These are phyloP conservation scores for Lepisosteus oculatus DNA, from an alignment of 2,113 vertebrate genomes.

Conservation along the genomic window DNA sequence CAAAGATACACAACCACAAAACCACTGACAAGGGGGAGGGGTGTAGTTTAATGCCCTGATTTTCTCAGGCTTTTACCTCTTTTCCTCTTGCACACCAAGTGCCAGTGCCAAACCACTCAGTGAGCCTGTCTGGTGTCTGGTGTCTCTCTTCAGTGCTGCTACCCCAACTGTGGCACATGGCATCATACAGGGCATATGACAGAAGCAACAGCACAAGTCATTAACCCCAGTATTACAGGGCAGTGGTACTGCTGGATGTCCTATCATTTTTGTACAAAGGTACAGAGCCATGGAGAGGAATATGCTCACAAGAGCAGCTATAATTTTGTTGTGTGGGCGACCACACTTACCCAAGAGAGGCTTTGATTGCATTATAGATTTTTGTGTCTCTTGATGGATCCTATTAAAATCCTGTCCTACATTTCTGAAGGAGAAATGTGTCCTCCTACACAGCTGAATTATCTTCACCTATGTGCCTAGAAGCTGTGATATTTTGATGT, in stretches of 20 bases:
- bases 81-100: neutral
- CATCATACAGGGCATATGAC: no score
- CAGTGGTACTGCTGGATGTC: neutral
- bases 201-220: no score
- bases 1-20: no score
- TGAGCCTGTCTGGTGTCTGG: no score
- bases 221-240: no score
- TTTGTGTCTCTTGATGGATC: neutral
- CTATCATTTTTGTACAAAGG: neutral
- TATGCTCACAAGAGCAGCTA: neutral
- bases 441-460: constrained; percentile 15
- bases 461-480: neutral
- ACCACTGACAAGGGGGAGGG: no score
- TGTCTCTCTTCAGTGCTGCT: no score
- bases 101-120: neutral
- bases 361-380: neutral
- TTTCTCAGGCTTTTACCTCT: no score
- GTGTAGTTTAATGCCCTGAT: no score
- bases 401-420: neutral
- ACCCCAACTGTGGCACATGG: no score
- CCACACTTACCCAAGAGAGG: neutral
- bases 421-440: neutral
- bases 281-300: neutral
- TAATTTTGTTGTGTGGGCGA: neutral
- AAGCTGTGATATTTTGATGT: no score